phyloP scores from a whole-genome alignment of 2,888 invertebrate species.

The Cosmorhoe ocellata region DNA sequence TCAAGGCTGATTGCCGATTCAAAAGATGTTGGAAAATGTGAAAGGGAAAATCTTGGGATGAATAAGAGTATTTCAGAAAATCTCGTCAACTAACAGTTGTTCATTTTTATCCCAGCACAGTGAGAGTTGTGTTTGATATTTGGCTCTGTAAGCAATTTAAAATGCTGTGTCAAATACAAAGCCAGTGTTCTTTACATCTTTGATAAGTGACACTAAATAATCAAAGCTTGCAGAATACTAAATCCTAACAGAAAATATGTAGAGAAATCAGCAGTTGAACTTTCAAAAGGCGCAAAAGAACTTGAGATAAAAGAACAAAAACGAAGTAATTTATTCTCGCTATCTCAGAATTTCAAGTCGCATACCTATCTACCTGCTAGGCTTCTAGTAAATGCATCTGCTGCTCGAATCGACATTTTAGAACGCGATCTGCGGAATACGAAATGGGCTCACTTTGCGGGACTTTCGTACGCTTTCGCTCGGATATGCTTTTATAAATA shows the following conservation, averaged over 20 bases:
- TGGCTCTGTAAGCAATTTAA: no score
- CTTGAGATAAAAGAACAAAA: slow-evolving; percentile 5
- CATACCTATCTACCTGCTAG: background rate
- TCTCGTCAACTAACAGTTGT: no score
- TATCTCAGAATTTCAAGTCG: slow-evolving; percentile 16
- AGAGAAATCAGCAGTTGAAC: no score
- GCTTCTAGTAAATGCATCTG: slow-evolving; percentile 25
- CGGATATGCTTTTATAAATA: slow-evolving; percentile 19
- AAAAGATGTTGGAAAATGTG: background rate
- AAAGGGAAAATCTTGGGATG: background rate
- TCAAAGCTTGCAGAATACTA: no score
- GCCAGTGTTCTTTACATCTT: no score
- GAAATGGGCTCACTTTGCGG: slow-evolving; percentile 24
- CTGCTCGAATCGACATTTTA: slow-evolving; percentile 25
- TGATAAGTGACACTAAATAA: no score
- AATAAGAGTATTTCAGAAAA: no score
- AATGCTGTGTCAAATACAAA: background rate
- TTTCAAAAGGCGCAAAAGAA: background rate
- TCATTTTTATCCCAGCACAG: no score
- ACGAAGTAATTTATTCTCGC: slow-evolving; percentile 12
- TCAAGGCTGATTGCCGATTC: slow-evolving; percentile 10
- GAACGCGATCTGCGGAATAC: slow-evolving; percentile 26
- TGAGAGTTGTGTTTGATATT: no score
- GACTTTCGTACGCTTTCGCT: slow-evolving; percentile 17
- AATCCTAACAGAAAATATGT: no score